A percentile compares a stretch with the other conserved stretches of the same genome.
Conservation (phyloP, 2,113 vertebrate genomes). For the Heloderma charlesbogerti region DNA sequence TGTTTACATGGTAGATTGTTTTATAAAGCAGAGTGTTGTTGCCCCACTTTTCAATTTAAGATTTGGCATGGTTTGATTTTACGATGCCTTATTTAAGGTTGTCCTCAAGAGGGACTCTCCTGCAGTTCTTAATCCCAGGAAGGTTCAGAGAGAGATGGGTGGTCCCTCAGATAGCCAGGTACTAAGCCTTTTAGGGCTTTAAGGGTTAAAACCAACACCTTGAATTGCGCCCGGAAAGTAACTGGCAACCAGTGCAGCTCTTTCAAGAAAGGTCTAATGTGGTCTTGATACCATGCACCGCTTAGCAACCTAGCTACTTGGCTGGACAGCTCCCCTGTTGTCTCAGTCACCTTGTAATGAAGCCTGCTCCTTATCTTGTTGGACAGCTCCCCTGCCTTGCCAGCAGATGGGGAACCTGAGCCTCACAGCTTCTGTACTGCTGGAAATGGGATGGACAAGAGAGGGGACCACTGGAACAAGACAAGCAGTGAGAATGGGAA, state of each 20-base stretch:
- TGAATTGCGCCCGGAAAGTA: too few relatives aligned
- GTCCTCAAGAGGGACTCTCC: too few relatives aligned
- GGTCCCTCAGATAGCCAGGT: too few relatives aligned
- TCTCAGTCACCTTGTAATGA: neutral
- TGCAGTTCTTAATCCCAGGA: too few relatives aligned
- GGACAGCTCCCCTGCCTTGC: neutral
- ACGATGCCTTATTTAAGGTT: neutral
- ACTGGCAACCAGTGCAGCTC: too few relatives aligned
- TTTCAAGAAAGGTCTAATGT: too few relatives aligned
- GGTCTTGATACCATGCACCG: too few relatives aligned
- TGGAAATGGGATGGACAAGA: neutral
- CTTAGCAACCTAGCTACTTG: neutral
- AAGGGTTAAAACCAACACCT: too few relatives aligned
- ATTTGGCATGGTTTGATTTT: neutral
- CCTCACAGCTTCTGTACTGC: neutral
- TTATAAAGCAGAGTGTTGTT: neutral
- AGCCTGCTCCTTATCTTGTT: neutral
- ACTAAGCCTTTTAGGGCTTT: too few relatives aligned
- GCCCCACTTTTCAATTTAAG: neutral
- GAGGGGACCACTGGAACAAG: neutral
- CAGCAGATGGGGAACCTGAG: neutral
- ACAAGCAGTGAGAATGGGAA: neutral
- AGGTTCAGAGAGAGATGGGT: too few relatives aligned
- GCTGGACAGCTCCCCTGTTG: neutral
- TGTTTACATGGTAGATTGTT: neutral